Base-by-base conservation (phyloP, 2,888 invertebrate genomes). In the Antitype chi region DNA sequence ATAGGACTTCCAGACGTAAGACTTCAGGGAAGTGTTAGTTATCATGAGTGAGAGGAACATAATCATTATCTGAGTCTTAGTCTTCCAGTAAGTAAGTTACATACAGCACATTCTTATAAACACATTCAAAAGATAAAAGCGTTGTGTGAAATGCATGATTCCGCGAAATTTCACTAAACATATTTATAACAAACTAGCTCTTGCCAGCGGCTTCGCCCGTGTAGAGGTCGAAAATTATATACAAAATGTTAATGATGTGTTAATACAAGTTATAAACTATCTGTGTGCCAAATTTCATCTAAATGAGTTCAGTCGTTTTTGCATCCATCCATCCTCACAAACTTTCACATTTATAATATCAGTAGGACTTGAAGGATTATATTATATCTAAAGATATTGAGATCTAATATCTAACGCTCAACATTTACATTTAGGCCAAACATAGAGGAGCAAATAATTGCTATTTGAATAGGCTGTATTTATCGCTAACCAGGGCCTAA, bases 401-500 rank as follows among this genome's bases (percentile, higher is more conserved):
- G 11, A 47, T 11, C 9, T 25, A 8, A 66, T n/a, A 43, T 15
- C 57, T 59, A 64, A 52, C 70, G 72, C 64, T 47, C 23, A 1
- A 49, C 32, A 20, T 5, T 55, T 15, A 8, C 49, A 70, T 71
- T 74, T 77, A 49, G 9, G 17, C 69, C 85, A 77, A 23, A 70
- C 85, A 28, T 80, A 86, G 81, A 82, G 28, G 74, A 88, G 88
- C 80, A 81, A 88, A 90, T 93, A 93, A 93, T 93, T 92, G 90
- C 90, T 89, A 88, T 92, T 91, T 94, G 92, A 93, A 93, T 90
- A 85, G 87, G 86, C 85, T 87, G 86, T 88, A 80, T 91, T 84
- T 89, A 90, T 90, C 90, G 89, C 90, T 93, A 93, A 94, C 93
- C 93, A 91, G 93, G 91, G 85, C 88, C 67, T 70, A 76, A 74